A percentile compares a stretch with the other conserved stretches of the same genome.
phyloP scores from a whole-genome alignment of 2,888 invertebrate genomes.

The Drosophila fungiperda region DNA sequence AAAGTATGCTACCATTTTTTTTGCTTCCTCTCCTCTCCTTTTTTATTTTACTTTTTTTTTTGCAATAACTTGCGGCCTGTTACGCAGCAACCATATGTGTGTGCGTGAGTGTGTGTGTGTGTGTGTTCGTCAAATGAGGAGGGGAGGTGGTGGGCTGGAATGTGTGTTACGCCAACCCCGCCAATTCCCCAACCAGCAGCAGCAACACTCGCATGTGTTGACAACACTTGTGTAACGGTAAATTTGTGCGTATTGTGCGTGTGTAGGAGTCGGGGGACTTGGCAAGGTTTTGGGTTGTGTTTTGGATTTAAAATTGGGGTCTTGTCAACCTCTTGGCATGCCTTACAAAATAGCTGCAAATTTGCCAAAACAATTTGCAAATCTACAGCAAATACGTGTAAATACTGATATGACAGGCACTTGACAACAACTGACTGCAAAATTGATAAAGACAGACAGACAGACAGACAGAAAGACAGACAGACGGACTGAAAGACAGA shows the following conservation, averaged over 20 bases:
- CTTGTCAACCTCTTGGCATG: conserved; percentile 56
- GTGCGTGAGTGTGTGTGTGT: conserved; percentile 21
- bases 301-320: conserved; percentile 40
- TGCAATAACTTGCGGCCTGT: conserved; percentile 79
- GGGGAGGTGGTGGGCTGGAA: conserved; percentile 32
- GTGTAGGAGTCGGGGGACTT: conserved; percentile 12
- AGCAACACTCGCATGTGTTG: conserved; percentile 68
- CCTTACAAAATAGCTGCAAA: conserved; percentile 76
- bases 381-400: conserved; percentile 77
- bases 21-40: conserved; percentile 9
- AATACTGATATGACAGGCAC: conserved; percentile 81
- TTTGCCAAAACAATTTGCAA: conserved; percentile 83
- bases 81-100: conserved; percentile 58
- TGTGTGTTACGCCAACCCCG: conserved; percentile 35
- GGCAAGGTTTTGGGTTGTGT: not conserved
- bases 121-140: not conserved
- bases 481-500: not conserved
- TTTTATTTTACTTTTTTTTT: conserved; percentile 30
- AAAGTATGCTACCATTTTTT: conserved; percentile 53
- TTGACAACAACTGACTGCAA: conserved; percentile 55
- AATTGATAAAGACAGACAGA: conserved; percentile 49
- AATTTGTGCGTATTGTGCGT: conserved; percentile 78
- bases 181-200: conserved; percentile 45
- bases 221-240: conserved; percentile 79
- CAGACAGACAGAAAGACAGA: not conserved